These are phyloP conservation scores for Lepus americanus DNA, from an alignment of 2,113 vertebrate species.

Conservation along the genomic window DNA sequence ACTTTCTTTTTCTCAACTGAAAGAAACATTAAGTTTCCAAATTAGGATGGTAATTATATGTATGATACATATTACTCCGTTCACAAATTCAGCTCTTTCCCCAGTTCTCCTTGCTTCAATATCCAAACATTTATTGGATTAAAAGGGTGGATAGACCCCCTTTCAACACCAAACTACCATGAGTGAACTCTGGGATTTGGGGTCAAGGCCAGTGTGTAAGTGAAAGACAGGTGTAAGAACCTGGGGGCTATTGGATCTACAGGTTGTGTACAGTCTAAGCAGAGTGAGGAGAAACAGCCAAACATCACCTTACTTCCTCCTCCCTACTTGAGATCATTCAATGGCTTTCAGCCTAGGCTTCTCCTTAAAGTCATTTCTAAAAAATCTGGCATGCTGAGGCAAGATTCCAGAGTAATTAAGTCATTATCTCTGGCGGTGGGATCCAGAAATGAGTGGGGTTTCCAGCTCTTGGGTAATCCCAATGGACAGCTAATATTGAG, in stretches of 20 bases:
- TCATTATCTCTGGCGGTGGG: background rate
- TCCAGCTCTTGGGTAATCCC: background rate
- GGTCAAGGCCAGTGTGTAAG: background rate
- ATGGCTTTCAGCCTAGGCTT: background rate
- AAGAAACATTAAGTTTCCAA: background rate
- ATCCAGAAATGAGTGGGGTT: background rate
- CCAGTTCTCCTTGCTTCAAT: background rate
- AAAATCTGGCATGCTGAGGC: background rate
- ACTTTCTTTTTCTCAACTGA: background rate
- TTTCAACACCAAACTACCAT: background rate
- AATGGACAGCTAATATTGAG: background rate
- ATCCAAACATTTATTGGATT: background rate
- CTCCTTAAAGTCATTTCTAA: background rate
- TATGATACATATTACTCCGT: background rate
- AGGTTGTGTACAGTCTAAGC: background rate
- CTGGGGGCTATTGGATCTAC: background rate
- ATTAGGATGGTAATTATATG: too few relatives aligned
- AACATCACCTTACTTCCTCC: background rate
- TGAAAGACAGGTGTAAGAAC: background rate
- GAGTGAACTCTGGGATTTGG: rapidly evolving
- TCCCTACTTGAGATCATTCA: background rate
- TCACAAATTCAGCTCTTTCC: background rate
- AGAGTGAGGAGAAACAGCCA: background rate
- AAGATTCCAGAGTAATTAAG: background rate
- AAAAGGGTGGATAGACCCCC: background rate